Base-by-base conservation (phyloP, 2,113 vertebrate genomes). In the Poecile atricapillus region DNA sequence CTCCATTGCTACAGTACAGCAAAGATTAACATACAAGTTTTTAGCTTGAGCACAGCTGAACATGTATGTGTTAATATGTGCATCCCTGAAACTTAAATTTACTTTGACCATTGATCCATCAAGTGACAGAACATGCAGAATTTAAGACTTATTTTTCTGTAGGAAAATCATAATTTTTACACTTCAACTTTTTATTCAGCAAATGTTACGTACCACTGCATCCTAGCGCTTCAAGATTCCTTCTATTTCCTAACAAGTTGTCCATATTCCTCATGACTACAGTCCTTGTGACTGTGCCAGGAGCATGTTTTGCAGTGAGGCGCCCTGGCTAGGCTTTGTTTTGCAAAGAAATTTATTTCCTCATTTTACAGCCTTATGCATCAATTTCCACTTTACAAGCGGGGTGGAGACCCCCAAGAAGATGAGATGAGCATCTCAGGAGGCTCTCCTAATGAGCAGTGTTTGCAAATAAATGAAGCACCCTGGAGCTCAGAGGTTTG, bases 261-360 rank as follows among this genome's bases (percentile, higher is more conserved):
- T 64, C 46, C 58, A 19, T 68, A 49, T 41, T 90, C 56, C 28
- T 71, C 44, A 52, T 68, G 64, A 70, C 49, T 68, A 9, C 49
- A 56, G 39, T 49, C 41, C 41, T 39, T 53, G 25, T 49, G 64
- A 27, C 19, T 92, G 50, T 71, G 68, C 74, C 68, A 78, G 78
- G 4, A 78, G 10, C 13, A 31, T 16, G 33, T 35, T 74, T 58
- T 91, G 65, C 47, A 37, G 23, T 23, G 49, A 84, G 49, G 33
- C 39, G 71, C 15, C 50, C 64, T 88, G 50, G 21, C 17, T 49
- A 59, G 49, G n/a, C 28, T 95, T 91, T 92, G 62, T 78, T 92
- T 68, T 60, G 24, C 49, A 84, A 78, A 75, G 15, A 88, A 62
- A 77, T 93, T 69, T 79, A 68, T 97, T 97, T 90, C 86, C 47